phyloP scores from a whole-genome alignment of 2,888 invertebrate species.

The Trichogramma evanescens region DNA sequence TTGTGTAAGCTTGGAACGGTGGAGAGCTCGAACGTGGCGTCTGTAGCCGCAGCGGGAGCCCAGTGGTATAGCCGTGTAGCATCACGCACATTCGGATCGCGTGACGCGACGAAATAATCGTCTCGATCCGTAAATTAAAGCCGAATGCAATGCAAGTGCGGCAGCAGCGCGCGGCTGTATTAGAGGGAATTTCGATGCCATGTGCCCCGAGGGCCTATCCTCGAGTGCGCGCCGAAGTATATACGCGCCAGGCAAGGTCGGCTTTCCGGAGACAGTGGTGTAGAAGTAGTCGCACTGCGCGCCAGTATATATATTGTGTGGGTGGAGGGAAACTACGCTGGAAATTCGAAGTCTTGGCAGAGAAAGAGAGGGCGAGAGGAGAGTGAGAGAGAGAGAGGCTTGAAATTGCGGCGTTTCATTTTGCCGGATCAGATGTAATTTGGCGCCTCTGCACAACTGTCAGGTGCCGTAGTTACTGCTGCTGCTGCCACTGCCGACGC shows the following conservation, averaged over 20 bases:
- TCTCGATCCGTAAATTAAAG: conserved; percentile 20
- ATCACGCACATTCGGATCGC: conserved; percentile 2
- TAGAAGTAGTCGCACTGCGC: too few relatives aligned
- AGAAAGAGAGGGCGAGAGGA: not conserved
- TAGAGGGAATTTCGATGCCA: conserved; percentile 17
- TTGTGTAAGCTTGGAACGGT: not conserved
- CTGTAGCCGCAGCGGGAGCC: not conserved
- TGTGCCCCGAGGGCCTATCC: conserved; percentile 11
- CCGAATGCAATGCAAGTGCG: conserved; percentile 3
- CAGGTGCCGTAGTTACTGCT: too few relatives aligned
- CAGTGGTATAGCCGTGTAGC: not conserved
- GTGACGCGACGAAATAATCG: conserved; percentile 20
- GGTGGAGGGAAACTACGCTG: not conserved
- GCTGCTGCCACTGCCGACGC: too few relatives aligned
- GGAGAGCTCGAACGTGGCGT: too few relatives aligned
- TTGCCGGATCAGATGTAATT: conserved; percentile 2
- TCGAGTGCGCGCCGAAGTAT: not conserved
- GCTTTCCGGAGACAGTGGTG: not conserved
- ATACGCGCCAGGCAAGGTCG: conserved; percentile 1
- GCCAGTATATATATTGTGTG: not conserved
- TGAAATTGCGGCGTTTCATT: conserved; percentile 3
- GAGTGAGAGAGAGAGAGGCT: not conserved
- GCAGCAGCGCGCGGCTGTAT: not conserved
- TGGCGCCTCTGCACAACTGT: not conserved
- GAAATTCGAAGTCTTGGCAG: conserved; percentile 4